These are phyloP conservation scores for Rhinophrynus dorsalis DNA, from an alignment of 2,797 vertebrate genomes.

Conservation along the genomic window DNA sequence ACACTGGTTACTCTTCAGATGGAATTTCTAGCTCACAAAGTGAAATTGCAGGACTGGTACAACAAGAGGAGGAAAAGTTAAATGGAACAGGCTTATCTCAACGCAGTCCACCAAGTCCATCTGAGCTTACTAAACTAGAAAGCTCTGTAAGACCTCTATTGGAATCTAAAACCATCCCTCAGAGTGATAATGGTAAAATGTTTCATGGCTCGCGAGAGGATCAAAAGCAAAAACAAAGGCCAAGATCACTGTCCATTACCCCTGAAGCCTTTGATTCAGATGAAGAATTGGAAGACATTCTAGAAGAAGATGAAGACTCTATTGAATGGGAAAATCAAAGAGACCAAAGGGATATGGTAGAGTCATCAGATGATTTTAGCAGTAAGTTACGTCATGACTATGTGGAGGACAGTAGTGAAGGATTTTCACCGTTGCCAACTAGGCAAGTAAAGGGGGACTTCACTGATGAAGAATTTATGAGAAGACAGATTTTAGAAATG, in stretches of 20 bases:
- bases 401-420: slow-evolving; percentile 95
- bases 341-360: slow-evolving; percentile 70
- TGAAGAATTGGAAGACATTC: slow-evolving; percentile 89
- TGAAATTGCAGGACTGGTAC: slow-evolving; percentile 90
- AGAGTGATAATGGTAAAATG: slow-evolving; percentile 59
- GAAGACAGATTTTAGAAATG: slow-evolving; percentile 96
- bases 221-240: slow-evolving; percentile 83
- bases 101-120: slow-evolving; percentile 82
- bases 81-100: slow-evolving; percentile 80
- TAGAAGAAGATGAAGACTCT: slow-evolving; percentile 90
- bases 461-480: slow-evolving; percentile 95
- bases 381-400: slow-evolving; percentile 95
- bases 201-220: slow-evolving; percentile 68
- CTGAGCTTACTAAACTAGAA: slow-evolving; percentile 91
- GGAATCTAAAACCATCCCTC: slow-evolving; percentile 72
- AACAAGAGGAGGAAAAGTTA: slow-evolving; percentile 88
- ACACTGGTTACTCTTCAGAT: slow-evolving; percentile 97
- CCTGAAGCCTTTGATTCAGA: slow-evolving; percentile 87
- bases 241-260: slow-evolving; percentile 88
- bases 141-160: slow-evolving; percentile 87
- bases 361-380: slow-evolving; percentile 93
- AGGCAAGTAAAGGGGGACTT: slow-evolving; percentile 78
- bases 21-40: slow-evolving; percentile 95
- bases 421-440: slow-evolving; percentile 85
- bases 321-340: slow-evolving; percentile 78